Evolutionary conservation across 2,888 invertebrate species (phyloP).

Genomic region (Ramazzottius varieornatus): DNA sequence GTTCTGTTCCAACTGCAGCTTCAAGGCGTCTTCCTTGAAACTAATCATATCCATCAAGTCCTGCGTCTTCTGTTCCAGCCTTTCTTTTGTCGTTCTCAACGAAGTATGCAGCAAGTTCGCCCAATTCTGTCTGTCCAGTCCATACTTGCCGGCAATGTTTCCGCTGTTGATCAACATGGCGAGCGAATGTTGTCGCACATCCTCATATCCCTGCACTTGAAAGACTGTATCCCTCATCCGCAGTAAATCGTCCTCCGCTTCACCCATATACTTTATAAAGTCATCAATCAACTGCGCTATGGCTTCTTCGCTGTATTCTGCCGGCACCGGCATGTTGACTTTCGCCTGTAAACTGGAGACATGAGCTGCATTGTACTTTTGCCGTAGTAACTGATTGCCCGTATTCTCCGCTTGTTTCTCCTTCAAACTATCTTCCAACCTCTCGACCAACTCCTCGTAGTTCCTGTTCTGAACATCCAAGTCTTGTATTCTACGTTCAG

Average conservation of each 20-base stretch:
- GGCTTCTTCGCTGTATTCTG: neutral
- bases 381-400: no score
- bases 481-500: no score
- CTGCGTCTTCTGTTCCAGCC: neutral
- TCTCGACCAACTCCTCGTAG: neutral
- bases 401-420: no score
- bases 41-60: neutral
- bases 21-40: neutral
- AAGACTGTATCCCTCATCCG: neutral
- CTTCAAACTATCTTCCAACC: neutral
- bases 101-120: neutral
- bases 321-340: neutral
- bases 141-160: neutral
- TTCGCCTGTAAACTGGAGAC: neutral
- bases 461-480: neutral
- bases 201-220: neutral
- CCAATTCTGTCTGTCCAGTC: neutral
- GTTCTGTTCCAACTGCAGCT: neutral
- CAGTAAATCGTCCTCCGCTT: neutral
- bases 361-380: neutral
- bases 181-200: neutral
- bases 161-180: neutral
- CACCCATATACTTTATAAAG: neutral
- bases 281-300: neutral
- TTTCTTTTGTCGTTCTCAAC: neutral